phyloP scores from a whole-genome alignment of 2,797 vertebrate species.

The Xenops minutus region DNA sequence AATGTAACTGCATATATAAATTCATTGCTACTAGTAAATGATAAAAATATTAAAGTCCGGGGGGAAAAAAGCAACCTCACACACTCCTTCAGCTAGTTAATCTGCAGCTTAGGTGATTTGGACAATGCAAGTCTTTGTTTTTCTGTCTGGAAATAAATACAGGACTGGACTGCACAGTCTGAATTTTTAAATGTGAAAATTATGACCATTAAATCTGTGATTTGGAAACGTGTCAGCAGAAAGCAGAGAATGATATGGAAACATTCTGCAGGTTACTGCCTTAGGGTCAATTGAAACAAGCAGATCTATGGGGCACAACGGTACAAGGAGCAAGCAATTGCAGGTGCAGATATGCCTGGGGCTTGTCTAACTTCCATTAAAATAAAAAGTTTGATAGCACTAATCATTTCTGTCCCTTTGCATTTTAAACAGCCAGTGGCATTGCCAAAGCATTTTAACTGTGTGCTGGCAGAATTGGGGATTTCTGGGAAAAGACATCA shows the following conservation, averaged over 20 bases:
- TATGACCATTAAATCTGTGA: slow-evolving; percentile 15
- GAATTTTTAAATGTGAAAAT: slow-evolving; percentile 23
- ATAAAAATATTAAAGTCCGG: background rate
- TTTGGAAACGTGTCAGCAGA: slow-evolving; percentile 46
- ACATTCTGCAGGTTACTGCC: slow-evolving; percentile 44
- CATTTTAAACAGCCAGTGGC: slow-evolving; percentile 40
- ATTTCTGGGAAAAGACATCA: background rate
- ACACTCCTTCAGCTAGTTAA: background rate
- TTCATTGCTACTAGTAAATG: background rate
- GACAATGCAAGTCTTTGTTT: background rate
- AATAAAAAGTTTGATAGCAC: slow-evolving; percentile 55
- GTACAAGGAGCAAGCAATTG: slow-evolving; percentile 35
- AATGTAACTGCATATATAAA: background rate
- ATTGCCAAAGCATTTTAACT: slow-evolving; percentile 7
- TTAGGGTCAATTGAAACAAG: slow-evolving; percentile 65
- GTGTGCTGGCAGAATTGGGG: background rate
- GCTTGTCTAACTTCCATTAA: slow-evolving; percentile 51
- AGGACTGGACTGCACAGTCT: background rate
- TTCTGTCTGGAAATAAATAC: background rate
- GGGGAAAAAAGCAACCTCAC: background rate
- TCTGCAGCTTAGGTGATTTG: background rate
- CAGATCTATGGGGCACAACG: slow-evolving; percentile 49
- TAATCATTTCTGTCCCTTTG: slow-evolving; percentile 43
- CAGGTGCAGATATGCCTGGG: slow-evolving; percentile 43
- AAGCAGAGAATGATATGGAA: background rate